Base-by-base conservation (phyloP, 2,888 invertebrate genomes). In the Trichogramma evanescens region DNA sequence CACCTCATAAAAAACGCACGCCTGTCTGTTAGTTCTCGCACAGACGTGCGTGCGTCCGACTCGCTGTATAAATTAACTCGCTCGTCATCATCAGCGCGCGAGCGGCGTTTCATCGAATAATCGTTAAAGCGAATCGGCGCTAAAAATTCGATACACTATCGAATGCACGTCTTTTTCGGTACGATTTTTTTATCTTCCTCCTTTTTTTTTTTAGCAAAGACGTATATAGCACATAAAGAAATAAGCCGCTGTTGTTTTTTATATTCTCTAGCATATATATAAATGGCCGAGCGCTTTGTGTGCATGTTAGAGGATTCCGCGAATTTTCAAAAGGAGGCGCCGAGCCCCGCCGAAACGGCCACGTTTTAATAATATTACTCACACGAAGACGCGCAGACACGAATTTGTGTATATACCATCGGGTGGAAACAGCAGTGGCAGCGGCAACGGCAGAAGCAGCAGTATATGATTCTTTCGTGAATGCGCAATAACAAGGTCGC, bases 271-370 rank as follows among this genome's bases (percentile, higher is more conserved):
- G 48, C 26, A 26, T 26, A 41, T 55, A 58, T 62, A 54, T 51
- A 48, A 55, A 58, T 40, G 39, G 48, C 63, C 63, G 65, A 65
- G 66, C 65, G 63, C 67, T 68, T 68, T 67, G 68, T 67, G 65
- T 63, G 61, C 58, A 59, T 59, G 56, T 56, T 59, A 57, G 57
- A 60, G 54, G 59, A 62, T 67, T 66, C 66, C 59, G 56, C 63
- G 67, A 67, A 67, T 64, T 65, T 64, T 62, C 51, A 50, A 61
- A 63, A 64, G 65, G 65, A 64, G 65, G 50, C 57, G 57, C 43
- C 50, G 26, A 26, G 26, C 26, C 26, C 26, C 26, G 26, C 26
- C 26, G 26, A 26, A 26, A 26, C 26, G 1, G 26, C 26, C 26
- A 26, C 26, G 26, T 26, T 26, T 26, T 26, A 26, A 26, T 26